Evolutionary conservation across 30 jellyfish, hydroid and myxozoan genomes (phyloP), one percentile per base, ranked within the genome.

Genomic region (Aurelia sp.): DNA sequence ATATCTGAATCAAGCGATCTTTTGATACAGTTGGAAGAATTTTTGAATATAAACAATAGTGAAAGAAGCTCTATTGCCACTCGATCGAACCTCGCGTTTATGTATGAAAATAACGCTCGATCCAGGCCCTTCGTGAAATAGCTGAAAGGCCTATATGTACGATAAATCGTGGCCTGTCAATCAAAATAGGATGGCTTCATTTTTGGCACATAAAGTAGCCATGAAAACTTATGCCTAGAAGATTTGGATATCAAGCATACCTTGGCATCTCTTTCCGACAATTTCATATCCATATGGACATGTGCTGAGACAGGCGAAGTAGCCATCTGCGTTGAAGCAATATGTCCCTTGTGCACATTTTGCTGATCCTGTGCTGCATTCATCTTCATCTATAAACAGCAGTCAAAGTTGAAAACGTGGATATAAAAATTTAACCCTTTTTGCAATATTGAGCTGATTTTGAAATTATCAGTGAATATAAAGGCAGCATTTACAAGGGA

Each of bases 271-370:
- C 31, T 62, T 73, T 22, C 89, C 96, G 6, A 44, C 67, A 12
- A 71, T 82, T 21, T 58, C 35, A 62, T 87, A 87, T 11, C 96
- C 96, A 48, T 73, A 87, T 5, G 91, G 96, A 40, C 96, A 87
- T 4, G 21, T n/a, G 15, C 59, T 44, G 17, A 87, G 51, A 70
- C 96, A 87, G 3, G 82, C 75, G 48, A 77, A 77, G 69, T 31
- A 53, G 65, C 96, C 96, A 9, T 77, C 79, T 13, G 89, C 74
- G 53, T 87, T 87, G 59, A 78, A n/a, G 81, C 96, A 87, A 23
- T 57, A 71, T 22, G 79, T 86, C 16, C 53, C 62, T 19, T 47
- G 68, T 13, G 75, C 78, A 60, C 96, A 87, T 22, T 35, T 41
- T 6, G 96, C 91, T 13, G 85, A 22, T 1, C 87, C 90, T 3